Evolutionary conservation across 2,888 invertebrate genomes (phyloP).

Genomic region (Augochlorella aurata): DNA sequence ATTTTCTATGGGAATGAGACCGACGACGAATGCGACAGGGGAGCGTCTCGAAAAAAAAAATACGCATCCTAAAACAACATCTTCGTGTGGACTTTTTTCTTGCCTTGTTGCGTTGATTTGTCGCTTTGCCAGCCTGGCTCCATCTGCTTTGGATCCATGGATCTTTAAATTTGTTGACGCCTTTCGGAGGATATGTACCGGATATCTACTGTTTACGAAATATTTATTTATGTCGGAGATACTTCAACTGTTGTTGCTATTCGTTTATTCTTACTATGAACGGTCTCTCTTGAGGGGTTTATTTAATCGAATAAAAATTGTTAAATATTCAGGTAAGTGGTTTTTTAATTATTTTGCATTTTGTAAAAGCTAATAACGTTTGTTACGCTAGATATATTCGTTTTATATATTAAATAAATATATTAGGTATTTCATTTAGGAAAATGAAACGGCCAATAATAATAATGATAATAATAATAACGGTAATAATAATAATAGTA

Average conservation of each 20-base stretch:
- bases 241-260: not conserved
- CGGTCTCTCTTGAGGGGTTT: too few relatives aligned
- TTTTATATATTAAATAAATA: too few relatives aligned
- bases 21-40: slow-evolving; percentile 42
- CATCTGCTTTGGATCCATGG: slow-evolving; percentile 58
- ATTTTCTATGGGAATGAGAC: slow-evolving; percentile 51
- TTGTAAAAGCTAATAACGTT: too few relatives aligned
- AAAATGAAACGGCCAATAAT: too few relatives aligned
- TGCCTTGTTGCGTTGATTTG: slow-evolving; percentile 71
- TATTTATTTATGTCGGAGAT: slow-evolving; percentile 20
- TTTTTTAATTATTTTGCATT: too few relatives aligned
- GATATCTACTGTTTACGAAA: slow-evolving; percentile 15
- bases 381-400: too few relatives aligned
- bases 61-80: slow-evolving; percentile 70
- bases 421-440: too few relatives aligned
- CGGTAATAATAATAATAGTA: too few relatives aligned
- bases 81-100: slow-evolving; percentile 66
- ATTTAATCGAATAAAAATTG: too few relatives aligned
- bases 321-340: too few relatives aligned
- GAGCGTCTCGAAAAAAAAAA: slow-evolving; percentile 60
- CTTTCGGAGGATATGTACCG: slow-evolving; percentile 33
- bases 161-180: slow-evolving; percentile 13
- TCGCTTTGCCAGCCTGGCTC: slow-evolving; percentile 60
- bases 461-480: too few relatives aligned
- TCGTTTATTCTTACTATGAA: too few relatives aligned